Evolutionary conservation across 1,140 invertebrate genomes (phyloP).

Genomic region (Hypsibius dujardini): DNA sequence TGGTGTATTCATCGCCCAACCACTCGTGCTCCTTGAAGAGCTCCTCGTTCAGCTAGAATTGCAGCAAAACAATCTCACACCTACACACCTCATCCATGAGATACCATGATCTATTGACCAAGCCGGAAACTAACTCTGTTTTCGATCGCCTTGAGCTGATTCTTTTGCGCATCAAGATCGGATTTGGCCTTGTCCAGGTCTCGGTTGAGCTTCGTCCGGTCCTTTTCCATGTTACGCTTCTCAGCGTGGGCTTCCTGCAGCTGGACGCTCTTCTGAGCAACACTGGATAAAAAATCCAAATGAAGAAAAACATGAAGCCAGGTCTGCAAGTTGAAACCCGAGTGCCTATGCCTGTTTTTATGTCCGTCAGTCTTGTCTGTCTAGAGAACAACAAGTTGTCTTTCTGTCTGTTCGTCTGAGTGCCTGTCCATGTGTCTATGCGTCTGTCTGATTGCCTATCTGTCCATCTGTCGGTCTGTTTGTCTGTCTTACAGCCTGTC

Average conservation of each 20-base stretch:
- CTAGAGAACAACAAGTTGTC: too few relatives aligned
- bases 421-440: too few relatives aligned
- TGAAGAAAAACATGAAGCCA: too few relatives aligned
- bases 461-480: too few relatives aligned
- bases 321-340: too few relatives aligned
- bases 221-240: conserved; percentile 50
- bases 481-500: too few relatives aligned
- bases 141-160: conserved; percentile 24
- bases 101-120: not conserved
- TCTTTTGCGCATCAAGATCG: conserved; percentile 34
- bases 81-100: not conserved
- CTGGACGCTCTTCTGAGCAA: not conserved
- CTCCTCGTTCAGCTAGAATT: not conserved
- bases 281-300: not conserved
- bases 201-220: conserved; percentile 32
- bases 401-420: too few relatives aligned
- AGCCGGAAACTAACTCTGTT: not conserved
- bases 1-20: too few relatives aligned
- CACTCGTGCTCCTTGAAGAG: not conserved
- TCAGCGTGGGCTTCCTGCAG: conserved; percentile 29
- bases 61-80: too few relatives aligned
- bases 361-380: too few relatives aligned
- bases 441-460: too few relatives aligned
- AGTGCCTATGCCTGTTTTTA: too few relatives aligned
- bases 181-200: conserved; percentile 42